Percentiles rank a stretch among this genome's conserved stretches.
phyloP scores from a whole-genome alignment of 2,113 vertebrate species.

The Bufo bufo region DNA sequence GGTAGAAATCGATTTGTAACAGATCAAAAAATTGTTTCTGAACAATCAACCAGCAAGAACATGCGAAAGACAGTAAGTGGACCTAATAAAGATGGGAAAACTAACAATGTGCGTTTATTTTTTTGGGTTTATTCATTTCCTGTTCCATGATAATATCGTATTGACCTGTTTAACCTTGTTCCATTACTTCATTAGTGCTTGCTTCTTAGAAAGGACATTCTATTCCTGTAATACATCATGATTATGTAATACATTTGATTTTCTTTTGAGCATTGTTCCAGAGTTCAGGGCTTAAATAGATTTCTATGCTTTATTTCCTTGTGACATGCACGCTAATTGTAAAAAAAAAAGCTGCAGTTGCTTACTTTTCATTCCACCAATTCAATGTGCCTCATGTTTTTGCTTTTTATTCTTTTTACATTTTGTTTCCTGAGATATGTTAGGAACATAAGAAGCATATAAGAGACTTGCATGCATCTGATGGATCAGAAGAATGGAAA shows the following conservation, averaged over 20 bases:
- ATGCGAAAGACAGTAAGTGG: background rate
- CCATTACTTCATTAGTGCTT: conserved; percentile 33
- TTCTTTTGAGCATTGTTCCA: conserved; percentile 28
- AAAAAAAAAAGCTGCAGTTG: background rate
- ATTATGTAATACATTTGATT: conserved; percentile 29
- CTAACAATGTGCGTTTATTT: background rate
- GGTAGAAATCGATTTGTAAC: background rate
- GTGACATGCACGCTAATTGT: conserved; percentile 20
- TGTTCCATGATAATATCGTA: background rate
- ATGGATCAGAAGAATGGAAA: background rate
- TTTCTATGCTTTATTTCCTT: conserved; percentile 25
- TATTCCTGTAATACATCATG: conserved; percentile 17
- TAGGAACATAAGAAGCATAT: background rate
- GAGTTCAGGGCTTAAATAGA: conserved; percentile 29
- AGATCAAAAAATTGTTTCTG: background rate
- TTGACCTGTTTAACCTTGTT: conserved; percentile 25
- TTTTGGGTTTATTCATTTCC: conserved; percentile 15
- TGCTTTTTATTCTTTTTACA: background rate
- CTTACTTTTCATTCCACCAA: conserved; percentile 8
- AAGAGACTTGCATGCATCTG: too few species aligned
- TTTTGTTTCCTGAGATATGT: background rate
- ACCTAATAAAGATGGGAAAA: background rate
- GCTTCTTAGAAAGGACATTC: conserved; percentile 7
- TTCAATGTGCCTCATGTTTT: background rate
- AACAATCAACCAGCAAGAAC: background rate